These are phyloP conservation scores for Hormiphora californensis DNA, from an alignment of 37 sponge, comb jelly and placozoan genomes.

Conservation along the genomic window DNA sequence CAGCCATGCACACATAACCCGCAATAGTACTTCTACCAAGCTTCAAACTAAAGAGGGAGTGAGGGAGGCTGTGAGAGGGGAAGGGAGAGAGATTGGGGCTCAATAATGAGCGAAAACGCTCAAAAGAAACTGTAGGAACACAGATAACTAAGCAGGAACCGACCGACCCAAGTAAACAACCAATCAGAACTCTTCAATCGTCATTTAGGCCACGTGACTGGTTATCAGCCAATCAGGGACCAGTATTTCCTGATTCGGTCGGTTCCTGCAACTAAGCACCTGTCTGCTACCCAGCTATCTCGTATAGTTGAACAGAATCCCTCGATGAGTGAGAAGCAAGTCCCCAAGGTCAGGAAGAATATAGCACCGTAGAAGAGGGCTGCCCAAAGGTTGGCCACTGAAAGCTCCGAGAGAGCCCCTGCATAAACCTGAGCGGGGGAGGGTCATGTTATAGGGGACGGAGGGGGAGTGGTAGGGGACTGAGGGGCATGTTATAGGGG, in stretches of 20 bases:
- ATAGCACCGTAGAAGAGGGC: neutral
- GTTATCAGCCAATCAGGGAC: too few species aligned
- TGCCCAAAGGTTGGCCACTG: neutral
- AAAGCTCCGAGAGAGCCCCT: neutral
- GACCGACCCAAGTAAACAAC: too few species aligned
- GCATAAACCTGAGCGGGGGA: neutral
- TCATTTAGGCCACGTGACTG: too few species aligned
- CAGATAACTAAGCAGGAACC: too few species aligned
- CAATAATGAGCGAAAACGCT: too few species aligned
- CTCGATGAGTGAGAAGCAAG: neutral
- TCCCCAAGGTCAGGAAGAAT: neutral
- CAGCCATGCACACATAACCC: conserved; percentile 13
- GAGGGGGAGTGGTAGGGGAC: too few species aligned
- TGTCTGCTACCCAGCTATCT: neutral
- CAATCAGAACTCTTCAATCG: too few species aligned
- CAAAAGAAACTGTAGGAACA: too few species aligned
- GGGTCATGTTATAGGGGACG: neutral
- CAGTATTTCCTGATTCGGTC: too few species aligned
- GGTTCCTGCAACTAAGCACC: neutral
- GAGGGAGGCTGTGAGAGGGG: too few species aligned
- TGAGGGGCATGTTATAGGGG: too few species aligned
- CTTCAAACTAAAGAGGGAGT: neutral
- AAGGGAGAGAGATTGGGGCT: too few species aligned
- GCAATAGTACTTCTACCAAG: neutral
- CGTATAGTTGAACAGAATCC: neutral